A percentile compares a stretch with the other conserved stretches of the same genome.
phyloP scores from a whole-genome alignment of 2,797 vertebrate genomes.

The Phylloscopus collybita region DNA sequence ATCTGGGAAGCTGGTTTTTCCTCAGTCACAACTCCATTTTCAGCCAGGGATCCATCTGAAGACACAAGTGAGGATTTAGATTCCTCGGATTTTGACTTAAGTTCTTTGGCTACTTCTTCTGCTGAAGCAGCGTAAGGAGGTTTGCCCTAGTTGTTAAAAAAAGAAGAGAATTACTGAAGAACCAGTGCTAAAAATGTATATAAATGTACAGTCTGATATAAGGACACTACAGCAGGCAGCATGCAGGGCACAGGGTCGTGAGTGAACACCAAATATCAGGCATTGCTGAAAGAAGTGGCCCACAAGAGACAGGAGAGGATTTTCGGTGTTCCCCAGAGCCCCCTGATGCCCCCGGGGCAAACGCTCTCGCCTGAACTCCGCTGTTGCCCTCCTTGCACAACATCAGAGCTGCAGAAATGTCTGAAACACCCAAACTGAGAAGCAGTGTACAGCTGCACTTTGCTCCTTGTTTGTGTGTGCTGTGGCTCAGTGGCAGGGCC shows the following conservation, averaged over 20 bases:
- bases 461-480: not conserved
- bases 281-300: not conserved
- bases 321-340: not conserved
- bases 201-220: not conserved
- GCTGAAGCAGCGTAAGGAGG: constrained; percentile 85
- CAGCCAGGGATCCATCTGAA: constrained; percentile 82
- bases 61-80: constrained; percentile 80
- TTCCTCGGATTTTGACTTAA: constrained; percentile 85
- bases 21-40: constrained; percentile 87
- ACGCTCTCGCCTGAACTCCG: not conserved
- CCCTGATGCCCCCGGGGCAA: not conserved
- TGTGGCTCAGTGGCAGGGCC: not conserved
- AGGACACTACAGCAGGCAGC: constrained; percentile 9
- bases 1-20: constrained; percentile 84
- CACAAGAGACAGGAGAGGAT: not conserved
- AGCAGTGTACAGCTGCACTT: not conserved
- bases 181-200: not conserved
- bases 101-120: constrained; percentile 86
- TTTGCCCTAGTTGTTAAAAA: constrained; percentile 81
- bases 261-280: not conserved
- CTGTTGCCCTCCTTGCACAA: not conserved
- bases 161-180: constrained; percentile 58
- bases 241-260: not conserved
- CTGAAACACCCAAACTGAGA: not conserved
- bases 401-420: not conserved